A percentile compares a stretch with the other conserved stretches of the same genome.
Evolutionary conservation across 1,140 invertebrate genomes (phyloP).

Genomic region (Papilio dardanus): DNA sequence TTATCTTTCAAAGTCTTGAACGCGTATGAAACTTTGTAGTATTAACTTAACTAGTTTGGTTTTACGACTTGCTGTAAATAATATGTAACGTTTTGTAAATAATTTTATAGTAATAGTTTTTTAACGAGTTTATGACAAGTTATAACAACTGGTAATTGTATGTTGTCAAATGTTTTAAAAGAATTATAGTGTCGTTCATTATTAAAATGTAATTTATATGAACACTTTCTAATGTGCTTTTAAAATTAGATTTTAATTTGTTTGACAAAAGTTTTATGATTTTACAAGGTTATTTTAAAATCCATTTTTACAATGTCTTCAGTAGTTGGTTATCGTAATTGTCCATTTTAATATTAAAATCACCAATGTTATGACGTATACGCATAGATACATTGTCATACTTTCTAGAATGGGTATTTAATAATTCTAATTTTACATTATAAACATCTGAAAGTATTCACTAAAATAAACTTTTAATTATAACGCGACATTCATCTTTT

Average conservation of each 20-base stretch:
- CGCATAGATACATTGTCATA: no score
- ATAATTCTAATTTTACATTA: no score
- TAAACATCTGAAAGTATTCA: no score
- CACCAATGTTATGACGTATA: no score
- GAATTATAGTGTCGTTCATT: neutral
- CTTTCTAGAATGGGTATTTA: no score
- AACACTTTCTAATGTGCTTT: neutral
- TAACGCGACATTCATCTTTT: neutral
- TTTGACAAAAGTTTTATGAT: neutral
- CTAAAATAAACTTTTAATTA: no score
- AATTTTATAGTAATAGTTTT: constrained; percentile 4
- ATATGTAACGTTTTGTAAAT: constrained; percentile 17
- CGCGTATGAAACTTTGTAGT: neutral
- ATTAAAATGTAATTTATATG: neutral
- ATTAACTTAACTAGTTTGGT: constrained; percentile 8
- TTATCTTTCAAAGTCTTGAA: constrained; percentile 10
- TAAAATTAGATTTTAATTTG: neutral
- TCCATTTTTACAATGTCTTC: neutral
- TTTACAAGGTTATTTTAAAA: neutral
- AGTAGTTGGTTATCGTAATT: neutral
- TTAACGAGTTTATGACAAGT: neutral
- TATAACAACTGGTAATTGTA: neutral
- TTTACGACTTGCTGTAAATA: constrained; percentile 9
- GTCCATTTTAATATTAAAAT: no score
- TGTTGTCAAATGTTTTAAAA: constrained; percentile 1